Evolutionary conservation across 2,888 invertebrate genomes (phyloP).

Genomic region (Lumbricus terrestris): DNA sequence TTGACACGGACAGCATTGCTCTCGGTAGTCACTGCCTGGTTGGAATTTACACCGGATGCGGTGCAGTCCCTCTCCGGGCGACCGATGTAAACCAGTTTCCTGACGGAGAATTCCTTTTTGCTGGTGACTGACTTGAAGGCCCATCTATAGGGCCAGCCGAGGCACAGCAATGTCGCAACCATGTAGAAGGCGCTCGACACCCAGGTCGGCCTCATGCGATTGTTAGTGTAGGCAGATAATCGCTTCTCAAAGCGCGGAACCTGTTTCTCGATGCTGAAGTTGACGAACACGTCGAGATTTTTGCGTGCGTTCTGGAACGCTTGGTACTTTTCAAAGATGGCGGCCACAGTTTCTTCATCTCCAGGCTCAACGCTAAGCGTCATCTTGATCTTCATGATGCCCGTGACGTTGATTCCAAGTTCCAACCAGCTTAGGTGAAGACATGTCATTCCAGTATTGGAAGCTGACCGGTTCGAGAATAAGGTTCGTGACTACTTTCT

Average conservation of each 20-base stretch:
- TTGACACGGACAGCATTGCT: too few species aligned
- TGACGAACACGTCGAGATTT: not conserved
- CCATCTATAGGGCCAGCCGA: not conserved
- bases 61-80: not conserved
- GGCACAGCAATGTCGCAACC: not conserved
- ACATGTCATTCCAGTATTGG: constrained; percentile 7
- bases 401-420: not conserved
- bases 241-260: not conserved
- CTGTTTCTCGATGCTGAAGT: not conserved
- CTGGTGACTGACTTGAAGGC: not conserved
- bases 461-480: not conserved
- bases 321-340: not conserved
- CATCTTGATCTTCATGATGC: constrained; percentile 15
- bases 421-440: not conserved
- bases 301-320: not conserved
- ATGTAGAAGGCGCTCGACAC: not conserved
- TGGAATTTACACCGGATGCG: too few species aligned
- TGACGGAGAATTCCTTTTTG: not conserved
- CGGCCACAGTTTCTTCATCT: not conserved
- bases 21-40: too few species aligned
- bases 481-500: not conserved
- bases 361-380: not conserved
- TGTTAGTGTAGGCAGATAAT: not conserved
- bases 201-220: not conserved
- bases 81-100: not conserved